Evolutionary conservation across 2,113 vertebrate species (phyloP), one percentile per base, ranked within the genome.

Genomic region (Aspiorhynchus laticeps): DNA sequence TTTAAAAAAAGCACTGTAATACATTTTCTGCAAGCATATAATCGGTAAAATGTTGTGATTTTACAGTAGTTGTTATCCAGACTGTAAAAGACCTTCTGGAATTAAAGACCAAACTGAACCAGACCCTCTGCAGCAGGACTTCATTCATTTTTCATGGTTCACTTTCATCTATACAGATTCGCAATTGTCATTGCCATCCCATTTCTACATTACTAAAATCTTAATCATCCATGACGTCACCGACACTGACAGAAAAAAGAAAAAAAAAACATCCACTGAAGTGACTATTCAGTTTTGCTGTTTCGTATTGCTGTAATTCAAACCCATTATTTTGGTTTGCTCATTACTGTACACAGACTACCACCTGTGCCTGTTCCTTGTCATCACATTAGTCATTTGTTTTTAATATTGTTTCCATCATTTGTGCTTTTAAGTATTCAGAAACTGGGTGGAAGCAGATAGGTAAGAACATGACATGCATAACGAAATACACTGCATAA

Each of bases 201-300:
- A 21, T 53, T 53, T 7, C 51, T 19, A 21, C 17, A 53, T 53
- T 53, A 53, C 51, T 19, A 53, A 21, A 26, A 63, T 63, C 9
- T 63, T 63, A 63, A 63, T 26, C 61, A 63, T 63, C 61, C n/a
- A 26, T 63, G 61, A 63, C n/a, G n/a, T 63, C n/a, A 63, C n/a
- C 1, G 59, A 53, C 51, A 51, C 1, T 5, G 48, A 17, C 14
- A 51, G 48, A 51, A 51, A 46, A 14, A 46, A 48, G 5, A 0
- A 6, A 41, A 8, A 46, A 12, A 46, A 46, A 21, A 26, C 3
- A 24, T 59, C 21, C 2, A 7, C 56, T 59, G 56, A 24, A 59
- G 5, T 59, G 19, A 28, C 12, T 7, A 59, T 26, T 63, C 24
- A 26, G 59, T 1, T 69, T 69, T 14, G 15, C 31, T 7, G 31